These are phyloP conservation scores for Aradophagus sp. DNA, from an alignment of 1,140 invertebrate genomes.

Conservation along the genomic window DNA sequence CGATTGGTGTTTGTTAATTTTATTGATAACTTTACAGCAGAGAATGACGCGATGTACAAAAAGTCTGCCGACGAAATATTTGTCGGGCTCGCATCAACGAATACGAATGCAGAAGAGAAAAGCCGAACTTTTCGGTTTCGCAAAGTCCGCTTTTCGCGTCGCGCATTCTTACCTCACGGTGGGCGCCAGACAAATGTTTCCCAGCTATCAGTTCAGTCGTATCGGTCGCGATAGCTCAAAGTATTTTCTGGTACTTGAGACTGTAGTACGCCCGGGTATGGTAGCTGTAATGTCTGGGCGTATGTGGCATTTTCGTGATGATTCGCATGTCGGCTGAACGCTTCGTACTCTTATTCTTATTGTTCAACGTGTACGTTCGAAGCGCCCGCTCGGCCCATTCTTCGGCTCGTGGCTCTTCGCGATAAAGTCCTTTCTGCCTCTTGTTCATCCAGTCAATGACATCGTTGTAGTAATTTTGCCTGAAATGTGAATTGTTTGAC, in stretches of 20 bases:
- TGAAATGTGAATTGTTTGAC: slow-evolving; percentile 51
- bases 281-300: slow-evolving; percentile 70
- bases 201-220: slow-evolving; percentile 14
- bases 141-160: background rate
- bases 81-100: slow-evolving; percentile 4
- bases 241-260: slow-evolving; percentile 71
- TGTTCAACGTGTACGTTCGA: slow-evolving; percentile 79
- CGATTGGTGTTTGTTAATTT: slow-evolving; percentile 11
- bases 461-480: slow-evolving; percentile 88
- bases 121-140: no score
- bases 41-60: slow-evolving; percentile 35
- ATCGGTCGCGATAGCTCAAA: slow-evolving; percentile 46
- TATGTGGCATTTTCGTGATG: slow-evolving; percentile 66
- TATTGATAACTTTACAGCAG: slow-evolving; percentile 32
- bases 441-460: slow-evolving; percentile 87
- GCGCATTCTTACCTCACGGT: background rate
- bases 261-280: slow-evolving; percentile 73
- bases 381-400: slow-evolving; percentile 88
- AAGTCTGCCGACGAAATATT: slow-evolving; percentile 18
- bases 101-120: no score
- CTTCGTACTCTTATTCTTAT: slow-evolving; percentile 64
- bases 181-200: slow-evolving; percentile 20
- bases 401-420: slow-evolving; percentile 83
- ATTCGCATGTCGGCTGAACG: slow-evolving; percentile 68
- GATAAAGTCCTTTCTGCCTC: slow-evolving; percentile 79